Evolutionary conservation across 2,888 invertebrate species (phyloP).

Genomic region (Sisyra terminalis): DNA sequence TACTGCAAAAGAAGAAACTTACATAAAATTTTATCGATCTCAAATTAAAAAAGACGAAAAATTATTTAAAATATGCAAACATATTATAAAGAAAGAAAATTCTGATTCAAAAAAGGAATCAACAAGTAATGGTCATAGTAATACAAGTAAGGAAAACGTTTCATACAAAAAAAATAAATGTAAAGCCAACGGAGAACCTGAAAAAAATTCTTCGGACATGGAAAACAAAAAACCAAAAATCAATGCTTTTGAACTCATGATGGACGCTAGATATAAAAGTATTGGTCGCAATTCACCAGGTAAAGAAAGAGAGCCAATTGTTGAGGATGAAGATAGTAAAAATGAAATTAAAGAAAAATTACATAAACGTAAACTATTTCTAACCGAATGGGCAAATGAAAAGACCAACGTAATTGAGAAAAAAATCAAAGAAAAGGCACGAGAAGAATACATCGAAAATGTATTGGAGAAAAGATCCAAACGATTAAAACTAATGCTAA

Average conservation of each 20-base stretch:
- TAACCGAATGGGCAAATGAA: slow-evolving; percentile 44
- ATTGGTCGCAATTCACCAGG: slow-evolving; percentile 47
- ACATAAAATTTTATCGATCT: too few relatives aligned
- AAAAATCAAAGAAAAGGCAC: slow-evolving; percentile 36
- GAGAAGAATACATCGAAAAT: slow-evolving; percentile 36
- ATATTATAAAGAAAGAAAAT: too few relatives aligned
- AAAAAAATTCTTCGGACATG: background rate
- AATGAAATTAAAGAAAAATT: slow-evolving; percentile 13
- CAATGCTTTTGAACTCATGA: slow-evolving; percentile 48
- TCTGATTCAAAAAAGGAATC: too few relatives aligned
- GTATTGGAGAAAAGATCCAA: slow-evolving; percentile 44
- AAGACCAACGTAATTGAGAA: slow-evolving; percentile 36
- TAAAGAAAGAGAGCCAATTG: slow-evolving; percentile 27
- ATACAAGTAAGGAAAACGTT: too few relatives aligned
- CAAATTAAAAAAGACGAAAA: too few relatives aligned
- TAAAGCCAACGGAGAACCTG: too few relatives aligned
- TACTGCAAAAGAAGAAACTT: too few relatives aligned
- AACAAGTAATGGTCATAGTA: too few relatives aligned
- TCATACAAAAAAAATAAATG: too few relatives aligned
- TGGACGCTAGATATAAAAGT: slow-evolving; percentile 46
- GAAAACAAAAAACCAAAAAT: slow-evolving; percentile 7
- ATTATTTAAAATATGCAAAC: too few relatives aligned
- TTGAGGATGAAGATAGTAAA: slow-evolving; percentile 19
- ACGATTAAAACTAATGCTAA: slow-evolving; percentile 32
- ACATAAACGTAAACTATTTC: slow-evolving; percentile 30